phyloP scores from a whole-genome alignment of 2,113 vertebrate genomes.

The Pelmatolapia mariae region DNA sequence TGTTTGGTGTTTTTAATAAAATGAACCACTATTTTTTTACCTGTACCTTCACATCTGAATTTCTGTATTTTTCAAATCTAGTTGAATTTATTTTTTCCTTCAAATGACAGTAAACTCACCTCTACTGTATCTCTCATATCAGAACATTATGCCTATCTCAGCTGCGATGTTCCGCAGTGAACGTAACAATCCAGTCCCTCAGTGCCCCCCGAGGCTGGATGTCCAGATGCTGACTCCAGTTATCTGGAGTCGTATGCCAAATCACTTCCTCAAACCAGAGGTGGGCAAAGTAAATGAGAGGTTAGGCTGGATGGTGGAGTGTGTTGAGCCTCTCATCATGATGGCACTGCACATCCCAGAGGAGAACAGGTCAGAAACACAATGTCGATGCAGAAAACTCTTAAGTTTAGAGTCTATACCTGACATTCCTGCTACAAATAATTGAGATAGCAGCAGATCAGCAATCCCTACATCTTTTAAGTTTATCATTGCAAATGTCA shows the following conservation, averaged over 20 bases:
- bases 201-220: slow-evolving; percentile 84
- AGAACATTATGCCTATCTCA: slow-evolving; percentile 98
- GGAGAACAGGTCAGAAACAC: slow-evolving; percentile 83
- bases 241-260: slow-evolving; percentile 94
- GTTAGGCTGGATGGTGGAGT: slow-evolving; percentile 88
- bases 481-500: not conserved
- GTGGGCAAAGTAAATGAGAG: slow-evolving; percentile 76
- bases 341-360: slow-evolving; percentile 95
- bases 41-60: not conserved
- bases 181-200: slow-evolving; percentile 82
- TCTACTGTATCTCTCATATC: not conserved
- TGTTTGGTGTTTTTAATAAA: not conserved
- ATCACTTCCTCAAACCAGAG: slow-evolving; percentile 79
- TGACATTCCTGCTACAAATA: not conserved
- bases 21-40: not conserved
- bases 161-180: slow-evolving; percentile 95
- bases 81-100: accelerated
- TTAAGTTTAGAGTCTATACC: not conserved
- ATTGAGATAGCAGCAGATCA: not conserved
- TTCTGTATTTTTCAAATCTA: not conserved
- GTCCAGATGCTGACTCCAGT: slow-evolving; percentile 86
- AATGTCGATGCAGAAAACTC: not conserved
- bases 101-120: not conserved
- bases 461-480: not conserved
- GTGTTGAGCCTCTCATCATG: slow-evolving; percentile 85